Evolutionary conservation across 2,797 vertebrate species (phyloP), one percentile per base, ranked within the genome.

Genomic region (Enteromius fasciolatus): DNA sequence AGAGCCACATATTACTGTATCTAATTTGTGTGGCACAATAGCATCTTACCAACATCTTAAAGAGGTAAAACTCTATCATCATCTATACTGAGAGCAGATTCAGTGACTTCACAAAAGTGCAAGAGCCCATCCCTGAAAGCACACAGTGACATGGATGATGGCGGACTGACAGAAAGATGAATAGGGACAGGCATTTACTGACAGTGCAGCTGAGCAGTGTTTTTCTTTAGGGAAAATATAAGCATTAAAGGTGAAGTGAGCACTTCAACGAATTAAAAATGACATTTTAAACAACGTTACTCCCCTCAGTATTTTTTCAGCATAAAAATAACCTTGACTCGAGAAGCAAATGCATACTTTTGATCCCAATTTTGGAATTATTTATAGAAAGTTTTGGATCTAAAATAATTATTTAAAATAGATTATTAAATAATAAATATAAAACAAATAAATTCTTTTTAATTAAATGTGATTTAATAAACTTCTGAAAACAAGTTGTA

Each of bases 91-190:
- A 84, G 66, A 57, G 70, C 36, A 76, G 66, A 80, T 80, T 76
- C 63, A 83, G 41, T 48, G 76, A 81, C 36, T 67, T 67, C 25
- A 83, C 52, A 79, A 63, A 59, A 70, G 59, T 66, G 66, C 8
- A 76, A 74, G 14, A 57, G 86, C 90, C 82, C 82, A 88, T 92
- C 91, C 90, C 91, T 90, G 89, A 92, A 83, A 90, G 90, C 91
- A 91, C 90, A 89, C 52, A 86, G 61, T 79, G 82, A 86, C 74
- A 89, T 78, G 79, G 66, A 90, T 64, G 63, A 82, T 50, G 50
- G 86, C 23, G 70, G 46, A 89, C 36, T 64, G 18, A 63, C 15
- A 73, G 63, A 82, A 67, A 83, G 67, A 61, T 33, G 39, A 10
- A 78, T 23, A 48, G 69, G 63, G 36, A 76, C 70, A 82, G 39